Evolutionary conservation across 2,888 invertebrate genomes (phyloP).

Genomic region (Pyrochroa serraticornis): DNA sequence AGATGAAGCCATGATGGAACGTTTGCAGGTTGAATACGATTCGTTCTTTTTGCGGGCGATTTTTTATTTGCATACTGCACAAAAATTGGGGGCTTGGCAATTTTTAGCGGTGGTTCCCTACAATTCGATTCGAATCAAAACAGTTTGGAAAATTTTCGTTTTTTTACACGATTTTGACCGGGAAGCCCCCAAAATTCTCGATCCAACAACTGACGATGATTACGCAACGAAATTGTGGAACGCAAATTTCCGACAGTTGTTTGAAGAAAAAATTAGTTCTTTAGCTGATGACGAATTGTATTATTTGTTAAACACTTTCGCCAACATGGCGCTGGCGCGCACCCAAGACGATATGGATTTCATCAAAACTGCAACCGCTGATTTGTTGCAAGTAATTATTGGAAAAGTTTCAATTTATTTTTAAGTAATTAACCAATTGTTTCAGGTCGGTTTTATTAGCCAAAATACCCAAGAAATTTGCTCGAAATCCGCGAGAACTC

Average conservation of each 20-base stretch:
- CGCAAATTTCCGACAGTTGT: slow-evolving; percentile 60
- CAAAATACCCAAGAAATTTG: slow-evolving; percentile 72
- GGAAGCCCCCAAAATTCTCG: slow-evolving; percentile 49
- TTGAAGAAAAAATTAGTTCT: slow-evolving; percentile 68
- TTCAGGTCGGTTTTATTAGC: slow-evolving; percentile 75
- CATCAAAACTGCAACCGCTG: slow-evolving; percentile 68
- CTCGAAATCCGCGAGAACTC: slow-evolving; percentile 75
- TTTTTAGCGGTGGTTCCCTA: slow-evolving; percentile 80
- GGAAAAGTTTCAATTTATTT: neutral
- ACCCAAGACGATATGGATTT: slow-evolving; percentile 66
- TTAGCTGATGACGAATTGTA: slow-evolving; percentile 76
- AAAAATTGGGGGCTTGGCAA: slow-evolving; percentile 80
- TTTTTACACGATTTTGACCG: slow-evolving; percentile 65
- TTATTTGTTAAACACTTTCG: slow-evolving; percentile 77
- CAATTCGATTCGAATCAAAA: slow-evolving; percentile 62
- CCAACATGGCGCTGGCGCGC: slow-evolving; percentile 78
- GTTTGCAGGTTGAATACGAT: slow-evolving; percentile 76
- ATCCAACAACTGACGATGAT: slow-evolving; percentile 51
- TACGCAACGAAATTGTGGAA: slow-evolving; percentile 60
- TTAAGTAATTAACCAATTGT: slow-evolving; percentile 15
- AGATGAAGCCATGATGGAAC: slow-evolving; percentile 60
- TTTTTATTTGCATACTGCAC: slow-evolving; percentile 71
- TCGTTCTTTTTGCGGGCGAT: slow-evolving; percentile 73
- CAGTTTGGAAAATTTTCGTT: slow-evolving; percentile 71
- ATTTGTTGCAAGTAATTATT: slow-evolving; percentile 69